Conservation (phyloP, 1,140 invertebrate genomes). For the Scaptomyza graminum region DNA sequence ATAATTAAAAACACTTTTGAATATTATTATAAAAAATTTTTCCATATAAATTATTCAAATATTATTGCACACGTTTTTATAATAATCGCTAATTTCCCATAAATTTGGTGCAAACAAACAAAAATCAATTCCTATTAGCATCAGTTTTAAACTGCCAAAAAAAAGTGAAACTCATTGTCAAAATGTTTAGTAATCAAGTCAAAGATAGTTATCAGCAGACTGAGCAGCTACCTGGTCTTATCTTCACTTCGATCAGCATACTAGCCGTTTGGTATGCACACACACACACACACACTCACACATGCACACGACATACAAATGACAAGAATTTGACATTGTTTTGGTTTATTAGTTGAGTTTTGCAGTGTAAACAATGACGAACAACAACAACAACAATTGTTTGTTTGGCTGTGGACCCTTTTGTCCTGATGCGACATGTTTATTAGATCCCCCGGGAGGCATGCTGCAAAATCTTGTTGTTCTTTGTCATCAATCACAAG, state of each 20-base stretch:
- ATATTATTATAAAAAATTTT: too few relatives aligned
- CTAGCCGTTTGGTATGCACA: background rate
- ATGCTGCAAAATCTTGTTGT: slow-evolving; percentile 17
- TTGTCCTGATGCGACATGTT: slow-evolving; percentile 49
- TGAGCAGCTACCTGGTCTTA: background rate
- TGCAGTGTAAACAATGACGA: slow-evolving; percentile 32
- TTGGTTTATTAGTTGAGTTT: slow-evolving; percentile 41
- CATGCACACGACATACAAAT: slow-evolving; percentile 10
- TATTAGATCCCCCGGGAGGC: slow-evolving; percentile 69
- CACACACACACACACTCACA: background rate
- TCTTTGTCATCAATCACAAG: slow-evolving; percentile 59
- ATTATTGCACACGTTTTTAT: too few relatives aligned
- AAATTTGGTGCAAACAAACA: too few relatives aligned
- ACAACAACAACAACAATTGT: slow-evolving; percentile 19
- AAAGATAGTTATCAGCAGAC: background rate
- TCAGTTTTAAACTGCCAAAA: too few relatives aligned
- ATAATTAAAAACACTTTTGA: too few relatives aligned
- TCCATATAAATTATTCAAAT: too few relatives aligned
- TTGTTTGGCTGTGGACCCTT: slow-evolving; percentile 7
- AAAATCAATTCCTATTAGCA: too few relatives aligned
- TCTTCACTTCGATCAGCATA: slow-evolving; percentile 1
- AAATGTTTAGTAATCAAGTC: too few relatives aligned
- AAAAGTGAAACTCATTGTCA: too few relatives aligned
- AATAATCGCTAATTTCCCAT: too few relatives aligned
- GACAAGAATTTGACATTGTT: slow-evolving; percentile 45